Evolutionary conservation across 2,797 vertebrate species (phyloP).

Genomic region (Sebastolobus alascanus): DNA sequence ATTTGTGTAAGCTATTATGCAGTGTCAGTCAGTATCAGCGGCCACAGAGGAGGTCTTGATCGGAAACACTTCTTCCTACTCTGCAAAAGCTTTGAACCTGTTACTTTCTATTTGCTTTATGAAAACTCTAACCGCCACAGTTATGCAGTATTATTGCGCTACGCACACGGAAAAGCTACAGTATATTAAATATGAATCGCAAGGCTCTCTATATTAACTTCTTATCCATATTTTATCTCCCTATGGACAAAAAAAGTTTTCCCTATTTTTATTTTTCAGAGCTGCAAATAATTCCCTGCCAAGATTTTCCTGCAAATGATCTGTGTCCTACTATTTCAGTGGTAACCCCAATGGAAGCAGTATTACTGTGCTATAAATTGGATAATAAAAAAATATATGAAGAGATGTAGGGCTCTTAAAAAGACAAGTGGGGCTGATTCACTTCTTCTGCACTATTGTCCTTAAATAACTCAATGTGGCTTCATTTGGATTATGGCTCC

Average conservation of each 20-base stretch:
- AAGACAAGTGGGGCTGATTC: slow-evolving; percentile 40
- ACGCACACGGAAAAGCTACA: background rate
- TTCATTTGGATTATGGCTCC: background rate
- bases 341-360: slow-evolving; percentile 27
- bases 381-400: slow-evolving; percentile 30
- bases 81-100: slow-evolving; percentile 18
- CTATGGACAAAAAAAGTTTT: slow-evolving; percentile 3
- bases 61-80: background rate
- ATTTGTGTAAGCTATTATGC: slow-evolving; percentile 20
- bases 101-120: background rate
- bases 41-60: slow-evolving; percentile 17
- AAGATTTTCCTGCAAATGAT: slow-evolving; percentile 27
- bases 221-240: slow-evolving; percentile 17
- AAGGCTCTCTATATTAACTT: slow-evolving; percentile 11
- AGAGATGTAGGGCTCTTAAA: slow-evolving; percentile 35
- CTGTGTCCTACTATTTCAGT: slow-evolving; percentile 26
- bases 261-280: slow-evolving; percentile 19
- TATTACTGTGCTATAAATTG: slow-evolving; percentile 38
- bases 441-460: slow-evolving; percentile 23
- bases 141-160: background rate
- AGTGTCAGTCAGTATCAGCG: slow-evolving; percentile 18
- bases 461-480: slow-evolving; percentile 19
- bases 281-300: slow-evolving; percentile 31
- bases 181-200: slow-evolving; percentile 10
- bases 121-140: background rate